Conservation (phyloP, 2,797 vertebrate species). For the Hyperoplus lanceolatus region DNA sequence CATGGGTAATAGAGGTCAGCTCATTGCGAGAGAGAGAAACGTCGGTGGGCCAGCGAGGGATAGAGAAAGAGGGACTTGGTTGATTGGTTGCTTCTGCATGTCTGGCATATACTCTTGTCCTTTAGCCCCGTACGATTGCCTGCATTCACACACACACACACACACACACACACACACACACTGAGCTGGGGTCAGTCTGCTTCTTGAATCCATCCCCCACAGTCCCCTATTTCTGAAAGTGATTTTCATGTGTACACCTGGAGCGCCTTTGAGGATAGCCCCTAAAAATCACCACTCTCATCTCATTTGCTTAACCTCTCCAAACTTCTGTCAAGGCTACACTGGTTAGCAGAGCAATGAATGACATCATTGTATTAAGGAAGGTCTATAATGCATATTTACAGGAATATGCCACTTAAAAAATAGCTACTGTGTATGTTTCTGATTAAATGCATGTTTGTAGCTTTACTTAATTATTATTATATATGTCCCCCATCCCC, state of each 20-base stretch:
- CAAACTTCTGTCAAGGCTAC: neutral
- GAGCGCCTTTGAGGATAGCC: constrained; percentile 23
- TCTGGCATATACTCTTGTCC: constrained; percentile 63
- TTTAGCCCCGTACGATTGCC: constrained; percentile 40
- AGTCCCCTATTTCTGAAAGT: constrained; percentile 52
- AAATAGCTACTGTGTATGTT: neutral
- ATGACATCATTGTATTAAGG: neutral
- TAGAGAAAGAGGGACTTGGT: constrained; percentile 73
- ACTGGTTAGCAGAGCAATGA: neutral
- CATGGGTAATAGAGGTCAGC: constrained; percentile 90
- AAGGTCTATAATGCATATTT: neutral
- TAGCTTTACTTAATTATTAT: constrained; percentile 2
- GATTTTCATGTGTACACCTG: constrained; percentile 57
- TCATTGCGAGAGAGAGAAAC: constrained; percentile 55
- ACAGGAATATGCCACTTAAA: neutral
- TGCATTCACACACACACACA: constrained; percentile 28
- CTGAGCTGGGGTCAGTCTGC: constrained; percentile 38
- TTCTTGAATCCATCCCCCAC: constrained; percentile 26
- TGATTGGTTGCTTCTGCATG: constrained; percentile 76
- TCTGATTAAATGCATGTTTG: neutral
- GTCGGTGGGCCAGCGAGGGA: constrained; percentile 70
- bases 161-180: constrained; percentile 22
- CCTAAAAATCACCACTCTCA: constrained; percentile 26
- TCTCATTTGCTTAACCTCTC: constrained; percentile 15
- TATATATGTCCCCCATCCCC: constrained; percentile 15